Percentiles rank a stretch among this genome's conserved stretches.
These are phyloP conservation scores for Poecilobothrus nobilitatus DNA, from an alignment of 2,888 invertebrate species.

Conservation along the genomic window DNA sequence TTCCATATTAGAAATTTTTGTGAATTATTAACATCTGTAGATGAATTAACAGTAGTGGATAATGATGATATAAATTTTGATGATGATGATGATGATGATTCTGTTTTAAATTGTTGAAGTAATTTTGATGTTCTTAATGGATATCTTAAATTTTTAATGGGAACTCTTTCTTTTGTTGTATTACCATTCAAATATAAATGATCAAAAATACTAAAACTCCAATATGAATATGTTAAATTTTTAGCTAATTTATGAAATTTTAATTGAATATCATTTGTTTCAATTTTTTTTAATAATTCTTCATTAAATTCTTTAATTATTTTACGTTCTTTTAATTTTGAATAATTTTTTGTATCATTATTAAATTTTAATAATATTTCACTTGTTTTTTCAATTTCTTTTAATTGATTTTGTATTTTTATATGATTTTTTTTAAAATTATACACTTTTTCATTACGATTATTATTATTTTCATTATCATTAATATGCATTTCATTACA, in stretches of 20 bases:
- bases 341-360: too few relatives aligned
- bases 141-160: too few relatives aligned
- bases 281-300: neutral
- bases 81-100: neutral
- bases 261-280: neutral
- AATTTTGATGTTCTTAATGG: neutral
- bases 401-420: neutral
- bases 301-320: neutral
- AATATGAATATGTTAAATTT: neutral
- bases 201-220: conserved; percentile 1
- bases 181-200: neutral
- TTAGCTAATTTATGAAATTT: neutral
- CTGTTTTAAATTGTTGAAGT: neutral
- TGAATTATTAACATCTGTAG: neutral
- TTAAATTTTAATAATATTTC: neutral
- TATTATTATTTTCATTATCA: too few relatives aligned
- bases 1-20: neutral
- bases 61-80: too few relatives aligned
- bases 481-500: neutral
- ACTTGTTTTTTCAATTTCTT: neutral
- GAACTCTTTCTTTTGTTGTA: too few relatives aligned
- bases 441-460: neutral
- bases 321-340: neutral
- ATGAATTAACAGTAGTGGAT: too few relatives aligned
- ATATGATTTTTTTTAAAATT: neutral